Evolutionary conservation across 2,888 invertebrate genomes (phyloP), one percentile per base, ranked within the genome.

Genomic region (Abscondita cerata): DNA sequence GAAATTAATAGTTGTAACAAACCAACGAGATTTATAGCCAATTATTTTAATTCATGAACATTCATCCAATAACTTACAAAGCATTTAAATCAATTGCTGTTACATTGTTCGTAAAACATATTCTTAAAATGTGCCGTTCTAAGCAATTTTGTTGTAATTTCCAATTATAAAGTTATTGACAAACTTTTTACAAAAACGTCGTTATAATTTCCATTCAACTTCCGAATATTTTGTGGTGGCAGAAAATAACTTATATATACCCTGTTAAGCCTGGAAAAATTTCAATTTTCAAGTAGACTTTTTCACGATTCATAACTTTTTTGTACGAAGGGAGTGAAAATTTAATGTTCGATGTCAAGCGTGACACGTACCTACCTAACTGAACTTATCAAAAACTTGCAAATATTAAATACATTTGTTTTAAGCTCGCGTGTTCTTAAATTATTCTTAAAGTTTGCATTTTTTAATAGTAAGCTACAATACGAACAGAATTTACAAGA

Each of bases 221-320:
- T 56, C 41, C 38, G 44, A 44, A 52, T 38, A 62, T 51, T 62
- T 62, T 36, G 38, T 38, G 58, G 16, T 44, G 61, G 56, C 47
- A 52, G 38, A 65, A 64, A 66, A 64, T 64, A 64, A 66, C 66
- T 66, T 68, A 66, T 66, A 64, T 59, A 64, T 64, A 62, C 64
- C 59, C 59, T 44, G 62, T 62, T 64, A 65, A 63, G 60, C 59
- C 52, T 38, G 53, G 59, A 58, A 68, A 59, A 64, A 68, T 62
- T 66, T 68, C 68, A 68, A 68, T 68, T 66, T 68, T 62, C 60
- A 50, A 52, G 54, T 34, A 57, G 61, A 56, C 59, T 51, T 51
- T 50, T 68, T 64, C 62, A 46, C 62, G 60, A 66, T 40, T 40
- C 40, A 40, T 40, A 40, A 15, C 12, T 40, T 40, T n/a, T n/a